A percentile compares a stretch with the other conserved stretches of the same genome.
These are phyloP conservation scores for Xenopus tropicalis DNA, from an alignment of 2,113 vertebrate genomes.

Conservation along the genomic window DNA sequence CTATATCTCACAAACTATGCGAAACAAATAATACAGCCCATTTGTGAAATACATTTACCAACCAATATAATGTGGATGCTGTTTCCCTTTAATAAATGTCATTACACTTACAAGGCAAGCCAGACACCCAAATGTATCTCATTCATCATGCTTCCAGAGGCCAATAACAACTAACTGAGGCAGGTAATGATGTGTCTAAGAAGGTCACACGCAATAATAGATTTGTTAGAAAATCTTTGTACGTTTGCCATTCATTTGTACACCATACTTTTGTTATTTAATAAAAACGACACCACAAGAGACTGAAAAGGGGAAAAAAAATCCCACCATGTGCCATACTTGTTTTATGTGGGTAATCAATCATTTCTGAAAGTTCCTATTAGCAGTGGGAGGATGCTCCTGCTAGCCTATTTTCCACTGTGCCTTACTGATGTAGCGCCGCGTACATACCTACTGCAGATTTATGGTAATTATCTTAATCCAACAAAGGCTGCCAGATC, in stretches of 20 bases:
- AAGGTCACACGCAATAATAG: slow-evolving; percentile 13
- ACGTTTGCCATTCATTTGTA: background rate
- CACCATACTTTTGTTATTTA: slow-evolving; percentile 13
- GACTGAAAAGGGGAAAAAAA: background rate
- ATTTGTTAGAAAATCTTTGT: background rate
- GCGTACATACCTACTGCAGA: background rate
- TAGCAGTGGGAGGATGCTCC: background rate
- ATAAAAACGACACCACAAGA: background rate
- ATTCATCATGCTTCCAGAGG: slow-evolving; percentile 8
- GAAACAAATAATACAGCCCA: too few species aligned
- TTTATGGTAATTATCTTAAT: slow-evolving; percentile 18
- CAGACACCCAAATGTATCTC: background rate
- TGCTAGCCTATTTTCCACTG: background rate
- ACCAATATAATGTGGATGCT: too few species aligned
- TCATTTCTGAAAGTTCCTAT: slow-evolving; percentile 22
- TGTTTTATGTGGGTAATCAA: slow-evolving; percentile 13
- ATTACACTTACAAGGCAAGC: background rate
- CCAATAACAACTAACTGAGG: slow-evolving; percentile 6
- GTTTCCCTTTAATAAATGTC: too few species aligned
- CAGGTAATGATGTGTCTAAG: background rate
- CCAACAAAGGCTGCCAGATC: background rate
- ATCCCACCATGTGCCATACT: background rate
- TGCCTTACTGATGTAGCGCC: slow-evolving; percentile 3
- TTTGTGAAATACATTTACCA: too few species aligned
- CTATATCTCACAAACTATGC: too few species aligned